Evolutionary conservation across 2,113 vertebrate species (phyloP).

Genomic region (Pogonocichla stellata): DNA sequence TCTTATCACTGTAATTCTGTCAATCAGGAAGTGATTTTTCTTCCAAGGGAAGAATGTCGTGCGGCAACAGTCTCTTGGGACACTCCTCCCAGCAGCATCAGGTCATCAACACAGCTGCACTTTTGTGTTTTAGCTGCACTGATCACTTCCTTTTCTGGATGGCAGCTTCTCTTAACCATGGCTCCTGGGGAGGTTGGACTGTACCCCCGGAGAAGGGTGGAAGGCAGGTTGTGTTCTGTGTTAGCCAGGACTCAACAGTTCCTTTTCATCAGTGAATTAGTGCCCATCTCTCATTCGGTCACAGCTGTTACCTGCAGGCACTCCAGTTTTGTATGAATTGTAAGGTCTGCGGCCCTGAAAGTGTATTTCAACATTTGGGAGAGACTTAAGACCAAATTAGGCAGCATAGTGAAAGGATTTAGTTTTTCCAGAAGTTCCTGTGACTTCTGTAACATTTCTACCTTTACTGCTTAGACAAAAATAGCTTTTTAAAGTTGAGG

Average conservation of each 20-base stretch:
- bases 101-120: accelerated
- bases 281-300: neutral
- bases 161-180: neutral
- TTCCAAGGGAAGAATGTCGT: neutral
- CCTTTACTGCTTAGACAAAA: conserved; percentile 20
- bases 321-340: neutral
- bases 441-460: conserved; percentile 18
- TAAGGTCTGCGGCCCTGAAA: neutral
- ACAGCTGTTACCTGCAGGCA: neutral
- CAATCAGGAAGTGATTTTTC: neutral
- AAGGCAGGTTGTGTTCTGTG: neutral
- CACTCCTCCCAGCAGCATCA: neutral
- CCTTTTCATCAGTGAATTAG: neutral
- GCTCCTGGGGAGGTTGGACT: neutral
- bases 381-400: conserved; percentile 21
- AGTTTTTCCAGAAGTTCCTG: conserved; percentile 7
- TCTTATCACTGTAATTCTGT: neutral
- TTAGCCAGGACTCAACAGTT: neutral
- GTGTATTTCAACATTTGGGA: neutral
- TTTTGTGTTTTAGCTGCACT: neutral
- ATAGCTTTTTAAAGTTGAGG: conserved; percentile 25
- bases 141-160: neutral
- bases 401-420: neutral
- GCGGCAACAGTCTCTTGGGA: neutral
- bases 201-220: neutral